Evolutionary conservation across 2,113 vertebrate species (phyloP).

Genomic region (Bufo gargarizans): DNA sequence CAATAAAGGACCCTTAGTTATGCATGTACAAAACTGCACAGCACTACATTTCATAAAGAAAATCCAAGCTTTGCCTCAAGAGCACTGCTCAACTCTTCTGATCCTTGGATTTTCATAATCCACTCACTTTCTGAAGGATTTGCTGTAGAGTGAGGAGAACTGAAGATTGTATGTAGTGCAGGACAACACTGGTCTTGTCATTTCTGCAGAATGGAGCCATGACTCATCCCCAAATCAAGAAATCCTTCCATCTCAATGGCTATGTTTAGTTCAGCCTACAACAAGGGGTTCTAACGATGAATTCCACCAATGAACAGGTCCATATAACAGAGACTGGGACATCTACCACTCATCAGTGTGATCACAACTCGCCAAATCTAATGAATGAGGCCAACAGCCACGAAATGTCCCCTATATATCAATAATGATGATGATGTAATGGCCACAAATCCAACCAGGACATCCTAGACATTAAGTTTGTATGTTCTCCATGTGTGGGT

Average conservation of each 20-base stretch:
- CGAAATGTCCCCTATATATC: not conserved
- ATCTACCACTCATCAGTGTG: not conserved
- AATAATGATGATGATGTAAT: not conserved
- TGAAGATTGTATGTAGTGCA: not conserved
- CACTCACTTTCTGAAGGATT: not conserved
- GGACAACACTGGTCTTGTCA: not conserved
- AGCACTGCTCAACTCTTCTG: not conserved
- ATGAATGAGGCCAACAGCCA: no score
- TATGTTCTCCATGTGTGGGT: not conserved
- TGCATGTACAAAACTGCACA: no score
- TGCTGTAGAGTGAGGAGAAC: not conserved
- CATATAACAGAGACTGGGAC: not conserved
- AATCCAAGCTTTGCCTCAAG: not conserved
- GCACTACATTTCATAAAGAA: not conserved
- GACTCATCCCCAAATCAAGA: not conserved
- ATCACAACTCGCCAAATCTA: not conserved
- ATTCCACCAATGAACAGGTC: not conserved
- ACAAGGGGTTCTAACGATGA: not conserved
- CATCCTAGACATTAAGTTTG: not conserved
- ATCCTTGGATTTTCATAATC: slow-evolving; percentile 1
- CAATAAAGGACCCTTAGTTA: no score
- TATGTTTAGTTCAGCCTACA: not conserved
- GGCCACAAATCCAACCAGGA: not conserved
- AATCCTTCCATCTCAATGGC: not conserved
- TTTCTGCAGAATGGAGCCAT: not conserved